Percentiles rank a stretch among this genome's conserved stretches.
Conservation (phyloP, 2,888 invertebrate genomes). For the Stenodera caucasica region DNA sequence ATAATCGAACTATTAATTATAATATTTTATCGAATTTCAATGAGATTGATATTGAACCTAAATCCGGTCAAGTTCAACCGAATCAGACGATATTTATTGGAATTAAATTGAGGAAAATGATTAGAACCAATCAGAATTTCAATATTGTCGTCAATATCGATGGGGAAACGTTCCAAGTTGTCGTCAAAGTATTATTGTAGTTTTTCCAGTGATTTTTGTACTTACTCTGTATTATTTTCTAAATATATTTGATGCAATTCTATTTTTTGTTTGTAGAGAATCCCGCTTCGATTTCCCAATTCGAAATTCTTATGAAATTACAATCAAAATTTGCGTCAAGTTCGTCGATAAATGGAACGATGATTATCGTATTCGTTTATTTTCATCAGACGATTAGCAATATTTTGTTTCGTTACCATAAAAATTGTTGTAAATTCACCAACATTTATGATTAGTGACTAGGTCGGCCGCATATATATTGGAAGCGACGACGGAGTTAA, state of each 20-base stretch:
- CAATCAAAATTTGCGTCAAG: too few relatives aligned
- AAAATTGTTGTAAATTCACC: too few relatives aligned
- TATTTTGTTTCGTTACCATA: too few relatives aligned
- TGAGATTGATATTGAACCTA: conserved; percentile 35
- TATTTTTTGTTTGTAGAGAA: too few relatives aligned
- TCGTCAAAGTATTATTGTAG: conserved; percentile 40
- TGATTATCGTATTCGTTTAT: too few relatives aligned
- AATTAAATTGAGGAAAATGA: conserved; percentile 32
- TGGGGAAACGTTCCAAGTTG: conserved; percentile 41
- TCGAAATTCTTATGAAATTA: too few relatives aligned
- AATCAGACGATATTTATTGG: conserved; percentile 36
- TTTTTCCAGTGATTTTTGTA: not conserved
- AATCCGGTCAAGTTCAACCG: conserved; percentile 35
- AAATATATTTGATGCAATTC: not conserved
- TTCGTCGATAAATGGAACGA: too few relatives aligned
- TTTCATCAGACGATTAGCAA: too few relatives aligned
- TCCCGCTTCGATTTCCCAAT: too few relatives aligned
- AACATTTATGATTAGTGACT: not conserved
- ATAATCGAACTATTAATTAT: conserved; percentile 28
- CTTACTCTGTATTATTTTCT: not conserved
- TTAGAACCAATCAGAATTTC: conserved; percentile 26
- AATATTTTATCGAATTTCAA: conserved; percentile 27
- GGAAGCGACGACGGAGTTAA: not conserved
- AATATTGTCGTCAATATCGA: conserved; percentile 43
- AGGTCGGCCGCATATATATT: not conserved